Evolutionary conservation across 2,888 invertebrate species (phyloP), one percentile per base, ranked within the genome.

Genomic region (Esperia sulphurella): DNA sequence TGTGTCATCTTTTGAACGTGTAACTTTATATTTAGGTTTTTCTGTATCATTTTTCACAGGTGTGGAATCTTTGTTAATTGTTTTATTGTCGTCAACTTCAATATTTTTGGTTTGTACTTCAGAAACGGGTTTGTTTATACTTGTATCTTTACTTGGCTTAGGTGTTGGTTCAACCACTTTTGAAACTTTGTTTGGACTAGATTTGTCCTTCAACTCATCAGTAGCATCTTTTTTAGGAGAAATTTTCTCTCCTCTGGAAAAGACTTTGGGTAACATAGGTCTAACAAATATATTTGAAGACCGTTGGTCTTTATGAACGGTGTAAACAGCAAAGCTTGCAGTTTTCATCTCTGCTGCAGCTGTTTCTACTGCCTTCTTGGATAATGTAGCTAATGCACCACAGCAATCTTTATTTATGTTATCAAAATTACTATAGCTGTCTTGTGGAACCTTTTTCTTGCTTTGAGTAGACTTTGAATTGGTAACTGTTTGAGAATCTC

Each of bases 151-250:
- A 14, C 8, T 42, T 14, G 33, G 21, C 35, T 12, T 46, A 28
- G 31, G 12, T 21, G 41, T 10, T 13, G 43, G 1, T 14, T 48
- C 48, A 14, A 38, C 55, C 39, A 41, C 14, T 50, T 64, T 59
- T 13, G 52, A 33, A 47, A 75, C 70, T 97, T 51, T 97, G 94
- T 81, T 96, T 95, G 83, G 96, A 96, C 60, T 96, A 94, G 66
- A 91, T 6, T 10, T 53, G 91, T 63, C 21, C 21, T 21, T 21
- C 21, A 21, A 21, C 5, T 21, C 75, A 49, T 76, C 75, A 46
- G 49, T 40, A 28, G 48, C 42, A 14, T 83, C 84, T 66, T 85
- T 85, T 58, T 74, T 82, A 8, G 85, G 87, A n/a, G 86, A 83
- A 31, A 55, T 57, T 68, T 83, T 87, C 21, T 87, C 88, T 33